A percentile compares a stretch with the other conserved stretches of the same genome.
Conservation (phyloP, 2,888 invertebrate species). For the Capitulum mitella region DNA sequence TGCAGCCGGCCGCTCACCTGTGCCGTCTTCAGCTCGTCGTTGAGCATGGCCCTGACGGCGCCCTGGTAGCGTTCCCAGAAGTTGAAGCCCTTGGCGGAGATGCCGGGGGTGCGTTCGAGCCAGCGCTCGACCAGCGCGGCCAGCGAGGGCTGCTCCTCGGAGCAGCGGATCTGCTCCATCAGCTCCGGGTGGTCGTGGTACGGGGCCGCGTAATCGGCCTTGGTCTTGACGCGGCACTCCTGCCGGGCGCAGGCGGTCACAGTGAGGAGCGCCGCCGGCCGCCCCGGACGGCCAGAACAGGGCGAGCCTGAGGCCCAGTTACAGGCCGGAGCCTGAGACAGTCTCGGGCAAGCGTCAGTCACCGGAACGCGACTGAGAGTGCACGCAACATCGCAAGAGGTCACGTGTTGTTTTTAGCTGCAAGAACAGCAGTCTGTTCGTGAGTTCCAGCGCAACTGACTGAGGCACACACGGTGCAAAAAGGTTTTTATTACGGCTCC, state of each 20-base stretch:
- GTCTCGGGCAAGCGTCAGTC: no score
- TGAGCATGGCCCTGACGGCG: not conserved
- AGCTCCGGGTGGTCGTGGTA: conserved; percentile 67
- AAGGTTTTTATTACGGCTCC: no score
- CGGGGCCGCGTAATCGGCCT: conserved; percentile 65
- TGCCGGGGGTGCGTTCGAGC: conserved; percentile 89
- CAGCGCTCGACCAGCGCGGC: conserved; percentile 75
- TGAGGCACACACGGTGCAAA: no score
- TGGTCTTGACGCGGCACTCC: conserved; percentile 62
- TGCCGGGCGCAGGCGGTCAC: conserved; percentile 42
- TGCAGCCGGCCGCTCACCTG: conserved; percentile 1
- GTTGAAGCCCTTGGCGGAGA: conserved; percentile 74
- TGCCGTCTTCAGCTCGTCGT: not conserved
- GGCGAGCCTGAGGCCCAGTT: no score
- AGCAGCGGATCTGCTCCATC: conserved; percentile 53
- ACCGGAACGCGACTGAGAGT: no score
- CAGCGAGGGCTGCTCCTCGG: conserved; percentile 77
- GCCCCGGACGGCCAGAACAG: not conserved
- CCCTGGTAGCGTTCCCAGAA: conserved; percentile 87
- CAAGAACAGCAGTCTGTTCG: no score
- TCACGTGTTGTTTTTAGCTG: no score
- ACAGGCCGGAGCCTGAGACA: no score
- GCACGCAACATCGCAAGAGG: no score
- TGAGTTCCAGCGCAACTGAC: no score
- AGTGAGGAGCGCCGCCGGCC: not conserved